A percentile compares a stretch with the other conserved stretches of the same genome.
Evolutionary conservation across 2,113 vertebrate genomes (phyloP).

Genomic region (Heloderma charlesbogerti): DNA sequence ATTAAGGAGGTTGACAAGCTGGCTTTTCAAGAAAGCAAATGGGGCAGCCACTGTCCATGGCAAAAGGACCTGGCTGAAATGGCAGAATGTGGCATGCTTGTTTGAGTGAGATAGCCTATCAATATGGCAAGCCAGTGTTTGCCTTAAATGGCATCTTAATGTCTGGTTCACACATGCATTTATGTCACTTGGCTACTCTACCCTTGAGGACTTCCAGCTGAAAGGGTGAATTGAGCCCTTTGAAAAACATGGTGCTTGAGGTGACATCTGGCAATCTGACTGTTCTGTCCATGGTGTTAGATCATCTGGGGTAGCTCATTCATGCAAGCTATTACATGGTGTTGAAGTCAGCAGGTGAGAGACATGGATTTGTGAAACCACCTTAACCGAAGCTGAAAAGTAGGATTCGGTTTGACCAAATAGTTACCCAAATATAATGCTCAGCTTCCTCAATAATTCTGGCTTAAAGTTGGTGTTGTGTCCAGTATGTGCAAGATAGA

Average conservation of each 20-base stretch:
- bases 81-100: fast-evolving
- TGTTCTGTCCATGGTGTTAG: neutral
- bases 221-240: neutral
- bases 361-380: neutral
- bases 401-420: neutral
- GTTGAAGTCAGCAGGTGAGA: neutral
- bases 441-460: neutral
- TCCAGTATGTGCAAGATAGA: neutral
- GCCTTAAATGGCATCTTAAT: neutral
- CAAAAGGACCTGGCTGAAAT: fast-evolving
- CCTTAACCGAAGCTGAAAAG: neutral
- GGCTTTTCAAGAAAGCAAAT: neutral
- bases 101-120: neutral
- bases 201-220: neutral
- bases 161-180: neutral
- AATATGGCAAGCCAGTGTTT: neutral
- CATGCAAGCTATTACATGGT: neutral
- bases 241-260: neutral
- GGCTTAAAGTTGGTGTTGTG: neutral
- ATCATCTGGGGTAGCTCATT: neutral
- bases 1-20: constrained; percentile 47
- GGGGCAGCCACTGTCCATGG: neutral
- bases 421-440: neutral
- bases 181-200: neutral
- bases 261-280: neutral